Conservation (phyloP, 2,888 invertebrate species). For the Lithosia quadra region DNA sequence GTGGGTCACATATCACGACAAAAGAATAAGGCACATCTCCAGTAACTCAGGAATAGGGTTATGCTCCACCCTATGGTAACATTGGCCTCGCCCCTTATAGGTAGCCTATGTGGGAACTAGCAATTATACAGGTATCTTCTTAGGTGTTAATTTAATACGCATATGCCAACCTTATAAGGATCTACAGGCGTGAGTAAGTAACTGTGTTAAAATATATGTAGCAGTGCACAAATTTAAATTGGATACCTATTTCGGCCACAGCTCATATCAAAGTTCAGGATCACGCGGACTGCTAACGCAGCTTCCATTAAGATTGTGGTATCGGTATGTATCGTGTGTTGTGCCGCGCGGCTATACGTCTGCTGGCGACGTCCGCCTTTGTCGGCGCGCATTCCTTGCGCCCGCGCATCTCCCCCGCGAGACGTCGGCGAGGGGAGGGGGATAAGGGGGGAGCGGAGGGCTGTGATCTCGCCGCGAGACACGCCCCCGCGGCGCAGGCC, state of each 20-base stretch:
- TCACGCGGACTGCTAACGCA: not conserved
- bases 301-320: constrained; percentile 27
- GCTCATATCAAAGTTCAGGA: constrained; percentile 14
- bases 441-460: constrained; percentile 21
- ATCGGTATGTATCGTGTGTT: constrained; percentile 33
- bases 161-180: not conserved
- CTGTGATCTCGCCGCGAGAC: constrained; percentile 44
- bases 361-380: constrained; percentile 45
- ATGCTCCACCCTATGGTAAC: no score
- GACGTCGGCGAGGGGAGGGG: constrained; percentile 1
- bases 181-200: not conserved
- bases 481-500: constrained; percentile 37
- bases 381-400: constrained; percentile 46
- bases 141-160: not conserved
- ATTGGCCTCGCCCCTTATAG: no score
- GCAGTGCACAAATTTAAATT: not conserved
- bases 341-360: constrained; percentile 24
- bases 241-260: not conserved
- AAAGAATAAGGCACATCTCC: no score
- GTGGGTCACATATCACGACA: no score
- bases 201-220: not conserved
- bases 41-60: not conserved
- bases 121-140: not conserved
- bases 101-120: not conserved
- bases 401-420: constrained; percentile 10